Conservation (phyloP, 2,113 vertebrate species). For the Speoplatyrhinus poulsoni region DNA sequence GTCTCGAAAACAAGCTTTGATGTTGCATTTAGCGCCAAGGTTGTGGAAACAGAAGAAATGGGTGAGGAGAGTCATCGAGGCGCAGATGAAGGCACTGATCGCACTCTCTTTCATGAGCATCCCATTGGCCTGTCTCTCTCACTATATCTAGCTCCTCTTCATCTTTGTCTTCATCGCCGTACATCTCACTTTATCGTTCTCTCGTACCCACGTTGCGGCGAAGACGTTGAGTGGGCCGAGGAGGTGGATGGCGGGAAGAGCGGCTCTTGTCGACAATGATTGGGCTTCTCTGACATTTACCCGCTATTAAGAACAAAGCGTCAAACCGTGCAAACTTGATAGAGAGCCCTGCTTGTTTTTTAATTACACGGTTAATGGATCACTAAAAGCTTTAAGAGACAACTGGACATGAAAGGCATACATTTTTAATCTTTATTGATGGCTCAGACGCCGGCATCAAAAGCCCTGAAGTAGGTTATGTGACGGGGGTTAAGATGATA, state of each 20-base stretch:
- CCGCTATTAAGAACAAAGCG: slow-evolving; percentile 77
- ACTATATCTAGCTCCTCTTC: slow-evolving; percentile 5
- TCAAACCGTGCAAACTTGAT: slow-evolving; percentile 71
- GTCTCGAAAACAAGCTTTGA: slow-evolving; percentile 49
- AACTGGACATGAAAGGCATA: slow-evolving; percentile 73
- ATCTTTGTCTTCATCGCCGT: too few species aligned
- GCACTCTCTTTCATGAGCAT: slow-evolving; percentile 5
- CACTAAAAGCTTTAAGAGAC: slow-evolving; percentile 72
- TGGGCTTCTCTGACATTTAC: slow-evolving; percentile 67
- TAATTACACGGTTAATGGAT: slow-evolving; percentile 82
- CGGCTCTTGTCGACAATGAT: slow-evolving; percentile 61
- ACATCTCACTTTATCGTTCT: slow-evolving; percentile 2
- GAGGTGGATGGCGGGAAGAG: slow-evolving; percentile 47
- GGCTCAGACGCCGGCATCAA: slow-evolving; percentile 58
- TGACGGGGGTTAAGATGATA: slow-evolving; percentile 40
- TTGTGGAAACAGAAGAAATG: slow-evolving; percentile 25
- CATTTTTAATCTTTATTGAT: slow-evolving; percentile 67
- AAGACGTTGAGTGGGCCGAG: slow-evolving; percentile 60
- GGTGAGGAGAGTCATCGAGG: slow-evolving; percentile 37
- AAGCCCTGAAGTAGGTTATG: slow-evolving; percentile 45
- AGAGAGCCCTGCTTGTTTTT: slow-evolving; percentile 77
- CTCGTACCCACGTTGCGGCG: slow-evolving; percentile 16
- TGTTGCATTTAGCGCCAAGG: slow-evolving; percentile 50
- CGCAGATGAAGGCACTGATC: slow-evolving; percentile 53
- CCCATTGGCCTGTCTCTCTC: not conserved